phyloP scores from a whole-genome alignment of 2,113 vertebrate genomes.

The Ifrita kowaldi region DNA sequence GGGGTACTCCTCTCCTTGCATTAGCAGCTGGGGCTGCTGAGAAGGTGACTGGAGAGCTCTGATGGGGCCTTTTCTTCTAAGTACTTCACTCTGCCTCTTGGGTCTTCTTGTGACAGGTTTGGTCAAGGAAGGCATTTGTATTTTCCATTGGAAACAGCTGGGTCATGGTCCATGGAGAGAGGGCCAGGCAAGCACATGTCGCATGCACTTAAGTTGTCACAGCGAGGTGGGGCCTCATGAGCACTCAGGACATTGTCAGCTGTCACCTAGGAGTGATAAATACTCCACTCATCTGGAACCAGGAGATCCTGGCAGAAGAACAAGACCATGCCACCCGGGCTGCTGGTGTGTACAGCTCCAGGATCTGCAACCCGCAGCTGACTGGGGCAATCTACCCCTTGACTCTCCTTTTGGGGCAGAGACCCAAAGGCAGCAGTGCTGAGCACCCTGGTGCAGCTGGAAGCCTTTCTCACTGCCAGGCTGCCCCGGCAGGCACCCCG shows the following conservation, averaged over 20 bases:
- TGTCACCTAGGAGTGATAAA: neutral
- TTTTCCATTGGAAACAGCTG: neutral
- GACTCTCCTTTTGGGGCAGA: neutral
- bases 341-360: neutral
- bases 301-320: neutral
- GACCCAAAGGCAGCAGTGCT: accelerated
- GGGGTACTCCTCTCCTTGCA: neutral
- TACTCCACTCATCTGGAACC: neutral
- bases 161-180: neutral
- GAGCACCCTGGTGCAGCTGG: neutral
- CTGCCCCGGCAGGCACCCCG: accelerated
- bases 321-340: accelerated
- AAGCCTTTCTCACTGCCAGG: accelerated
- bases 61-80: neutral
- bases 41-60: neutral
- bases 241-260: neutral
- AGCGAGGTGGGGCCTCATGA: accelerated
- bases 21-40: neutral
- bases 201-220: neutral
- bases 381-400: accelerated
- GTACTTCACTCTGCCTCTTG: neutral
- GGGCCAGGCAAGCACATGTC: accelerated
- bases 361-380: neutral
- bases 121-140: neutral
- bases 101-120: neutral